These are phyloP conservation scores for Parazoanthus darwini DNA, from an alignment of 92 coral and sea anemone species.

Conservation along the genomic window DNA sequence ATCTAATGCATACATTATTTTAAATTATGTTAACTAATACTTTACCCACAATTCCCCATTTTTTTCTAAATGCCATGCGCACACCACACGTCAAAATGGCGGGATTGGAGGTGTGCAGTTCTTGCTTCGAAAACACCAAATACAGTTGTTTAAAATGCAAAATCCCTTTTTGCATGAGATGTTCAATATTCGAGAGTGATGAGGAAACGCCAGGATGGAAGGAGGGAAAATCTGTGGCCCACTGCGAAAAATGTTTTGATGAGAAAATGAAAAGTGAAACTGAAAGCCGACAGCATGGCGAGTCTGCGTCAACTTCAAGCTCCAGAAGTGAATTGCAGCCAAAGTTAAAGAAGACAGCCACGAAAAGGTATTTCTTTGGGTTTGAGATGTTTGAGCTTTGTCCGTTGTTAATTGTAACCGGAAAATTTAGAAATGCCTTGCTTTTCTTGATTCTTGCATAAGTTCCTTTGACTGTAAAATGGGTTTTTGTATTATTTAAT, in stretches of 20 bases:
- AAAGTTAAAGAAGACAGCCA: no score
- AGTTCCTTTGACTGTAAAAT: background rate
- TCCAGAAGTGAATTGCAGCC: no score
- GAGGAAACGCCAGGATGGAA: constrained; percentile 42
- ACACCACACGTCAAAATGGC: background rate
- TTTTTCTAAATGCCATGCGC: constrained; percentile 31
- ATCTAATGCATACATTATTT: constrained; percentile 5
- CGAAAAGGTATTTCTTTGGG: no score
- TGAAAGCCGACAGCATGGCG: no score
- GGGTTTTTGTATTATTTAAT: background rate
- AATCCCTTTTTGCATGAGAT: constrained; percentile 38
- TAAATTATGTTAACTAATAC: background rate
- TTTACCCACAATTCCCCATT: constrained; percentile 29
- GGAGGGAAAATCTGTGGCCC: constrained; percentile 41
- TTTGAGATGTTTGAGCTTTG: no score
- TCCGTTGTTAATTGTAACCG: no score
- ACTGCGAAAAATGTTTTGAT: constrained; percentile 35
- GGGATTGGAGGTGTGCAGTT: constrained; percentile 7
- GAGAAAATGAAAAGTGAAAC: constrained; percentile 29
- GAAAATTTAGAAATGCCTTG: no score
- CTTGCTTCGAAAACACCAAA: constrained; percentile 44
- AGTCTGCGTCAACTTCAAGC: no score
- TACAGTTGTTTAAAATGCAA: constrained; percentile 46
- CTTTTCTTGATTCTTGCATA: constrained; percentile 2
- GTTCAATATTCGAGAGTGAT: constrained; percentile 45